Evolutionary conservation across 2,888 invertebrate species (phyloP), one percentile per base, ranked within the genome.

Genomic region (Reticulitermes lucifugus): DNA sequence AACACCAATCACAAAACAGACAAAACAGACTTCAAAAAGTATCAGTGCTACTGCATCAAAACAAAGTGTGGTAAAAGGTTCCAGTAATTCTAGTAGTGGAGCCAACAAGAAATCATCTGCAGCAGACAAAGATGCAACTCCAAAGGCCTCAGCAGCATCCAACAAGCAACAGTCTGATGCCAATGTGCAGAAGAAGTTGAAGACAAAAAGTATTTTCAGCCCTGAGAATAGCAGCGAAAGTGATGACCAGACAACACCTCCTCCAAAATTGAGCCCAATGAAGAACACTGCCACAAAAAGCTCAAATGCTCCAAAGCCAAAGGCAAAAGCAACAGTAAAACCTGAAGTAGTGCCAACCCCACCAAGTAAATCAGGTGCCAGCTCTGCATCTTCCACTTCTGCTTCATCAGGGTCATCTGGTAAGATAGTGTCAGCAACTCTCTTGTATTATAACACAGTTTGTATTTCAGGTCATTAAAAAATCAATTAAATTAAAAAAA

Each of bases 161-260:
- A 55, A 90, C 77, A 84, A 90, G 85, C 90, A 79, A 60, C 90
- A 80, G 77, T 60, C 83, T 29, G 87, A 85, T 18, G 18, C 84
- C 2, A 55, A 90, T 71, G 89, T 88, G 7, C 90, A 89, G 85
- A 91, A 91, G 81, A 91, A 91, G 88, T 87, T 89, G 75, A 95
- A 95, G 89, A 95, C 95, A 90, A 96, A 95, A 89, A 96, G 96
- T 89, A 96, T 96, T 89, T 96, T 96, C 89, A 96, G 96, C 84
- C 96, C 96, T 0, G 96, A 96, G 88, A 96, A 96, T 87, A 94
- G 94, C 87, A 94, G 94, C n/a, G 94, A 94, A 88, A 94, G 94
- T 87, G 92, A 93, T 86, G 89, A 88, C 73, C 86, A 88, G 29
- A 90, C 89, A 82, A 90, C 91, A 29, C 89, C 90, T 73, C 90